A percentile compares a stretch with the other conserved stretches of the same genome.
These are phyloP conservation scores for Malacosoma neustria DNA, from an alignment of 2,888 invertebrate genomes.

Conservation along the genomic window DNA sequence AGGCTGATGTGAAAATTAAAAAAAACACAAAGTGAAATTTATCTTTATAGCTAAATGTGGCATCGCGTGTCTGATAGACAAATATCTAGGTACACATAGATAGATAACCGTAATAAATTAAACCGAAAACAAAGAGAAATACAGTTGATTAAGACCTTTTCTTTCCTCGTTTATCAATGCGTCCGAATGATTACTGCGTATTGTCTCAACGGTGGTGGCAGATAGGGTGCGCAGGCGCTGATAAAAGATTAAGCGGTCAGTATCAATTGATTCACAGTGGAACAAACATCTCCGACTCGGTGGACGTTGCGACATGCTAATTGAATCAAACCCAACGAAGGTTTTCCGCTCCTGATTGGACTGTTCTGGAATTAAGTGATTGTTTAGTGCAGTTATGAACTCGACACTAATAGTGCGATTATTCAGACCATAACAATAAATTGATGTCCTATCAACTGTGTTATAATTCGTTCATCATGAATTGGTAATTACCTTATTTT, in stretches of 20 bases:
- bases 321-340: conserved; percentile 57
- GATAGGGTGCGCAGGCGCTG: conserved; percentile 41
- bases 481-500: neutral
- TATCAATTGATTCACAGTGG: conserved; percentile 52
- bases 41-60: no score
- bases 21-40: no score
- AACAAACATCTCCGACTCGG: conserved; percentile 32
- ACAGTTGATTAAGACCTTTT: conserved; percentile 5
- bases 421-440: no score
- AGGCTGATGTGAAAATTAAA: no score
- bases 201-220: conserved; percentile 42
- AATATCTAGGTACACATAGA: no score
- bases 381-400: conserved; percentile 20
- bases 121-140: no score
- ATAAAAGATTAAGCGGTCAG: conserved; percentile 66
- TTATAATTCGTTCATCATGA: neutral
- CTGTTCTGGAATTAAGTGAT: conserved; percentile 15
- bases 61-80: no score
- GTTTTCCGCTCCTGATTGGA: conserved; percentile 56
- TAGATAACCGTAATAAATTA: no score
- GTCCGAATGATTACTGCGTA: conserved; percentile 37
- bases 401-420: no score
- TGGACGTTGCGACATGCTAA: conserved; percentile 19
- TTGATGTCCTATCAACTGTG: no score
- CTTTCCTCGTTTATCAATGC: conserved; percentile 14